These are phyloP conservation scores for Ranitomeya imitator DNA, from an alignment of 2,113 vertebrate genomes.

Conservation along the genomic window DNA sequence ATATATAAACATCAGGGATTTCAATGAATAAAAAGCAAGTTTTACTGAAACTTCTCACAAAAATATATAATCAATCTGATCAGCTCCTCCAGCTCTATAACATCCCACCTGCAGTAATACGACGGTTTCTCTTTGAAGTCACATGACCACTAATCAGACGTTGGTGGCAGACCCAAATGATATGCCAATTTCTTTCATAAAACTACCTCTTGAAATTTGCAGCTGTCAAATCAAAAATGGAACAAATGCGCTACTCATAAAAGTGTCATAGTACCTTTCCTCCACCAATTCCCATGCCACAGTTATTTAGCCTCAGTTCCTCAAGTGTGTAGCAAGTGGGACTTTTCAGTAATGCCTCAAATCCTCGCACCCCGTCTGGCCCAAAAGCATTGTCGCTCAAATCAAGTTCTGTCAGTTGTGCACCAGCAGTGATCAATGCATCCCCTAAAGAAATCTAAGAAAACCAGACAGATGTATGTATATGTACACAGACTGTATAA, in stretches of 20 bases:
- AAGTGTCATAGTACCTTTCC: constrained; percentile 80
- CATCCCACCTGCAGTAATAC: too few species aligned
- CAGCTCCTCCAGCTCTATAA: too few species aligned
- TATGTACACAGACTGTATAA: not conserved
- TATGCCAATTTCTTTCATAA: too few species aligned
- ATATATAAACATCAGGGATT: too few species aligned
- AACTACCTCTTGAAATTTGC: too few species aligned
- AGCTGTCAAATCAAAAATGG: not conserved
- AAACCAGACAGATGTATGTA: not conserved
- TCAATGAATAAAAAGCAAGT: too few species aligned
- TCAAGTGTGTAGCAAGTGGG: constrained; percentile 82
- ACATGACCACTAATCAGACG: too few species aligned
- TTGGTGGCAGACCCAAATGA: too few species aligned
- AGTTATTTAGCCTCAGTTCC: constrained; percentile 95
- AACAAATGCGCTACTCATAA: not conserved
- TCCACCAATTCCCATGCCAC: constrained; percentile 95
- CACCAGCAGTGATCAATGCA: constrained; percentile 85
- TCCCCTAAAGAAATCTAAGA: constrained; percentile 87
- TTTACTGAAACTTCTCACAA: too few species aligned
- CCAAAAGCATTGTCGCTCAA: constrained; percentile 98
- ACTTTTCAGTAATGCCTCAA: constrained; percentile 90
- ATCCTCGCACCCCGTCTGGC: constrained; percentile 91
- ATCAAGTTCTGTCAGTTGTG: constrained; percentile 87
- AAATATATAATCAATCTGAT: too few species aligned
- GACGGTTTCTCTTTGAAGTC: too few species aligned